A percentile compares a stretch with the other conserved stretches of the same genome.
Conservation (phyloP, 2,797 vertebrate species). For the Cossypha polioptera region DNA sequence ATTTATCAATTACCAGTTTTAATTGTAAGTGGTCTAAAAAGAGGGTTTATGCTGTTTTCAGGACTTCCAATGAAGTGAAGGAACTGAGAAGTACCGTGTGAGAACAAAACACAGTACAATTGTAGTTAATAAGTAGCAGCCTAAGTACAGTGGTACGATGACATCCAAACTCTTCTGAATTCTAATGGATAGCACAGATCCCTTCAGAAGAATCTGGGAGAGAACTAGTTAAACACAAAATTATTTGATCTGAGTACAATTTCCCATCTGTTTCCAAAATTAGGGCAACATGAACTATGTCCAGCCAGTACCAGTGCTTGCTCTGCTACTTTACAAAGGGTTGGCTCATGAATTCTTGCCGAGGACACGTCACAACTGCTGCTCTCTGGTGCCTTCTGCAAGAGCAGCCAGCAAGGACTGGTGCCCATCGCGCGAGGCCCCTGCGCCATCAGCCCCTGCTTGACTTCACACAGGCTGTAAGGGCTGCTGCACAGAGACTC, state of each 20-base stretch:
- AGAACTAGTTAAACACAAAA: background rate
- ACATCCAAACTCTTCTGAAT: background rate
- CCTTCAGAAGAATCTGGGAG: background rate
- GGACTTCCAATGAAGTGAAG: background rate
- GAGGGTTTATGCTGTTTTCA: background rate
- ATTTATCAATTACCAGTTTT: background rate
- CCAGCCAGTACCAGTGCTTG: background rate
- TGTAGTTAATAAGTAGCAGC: background rate
- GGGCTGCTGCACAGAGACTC: accelerated
- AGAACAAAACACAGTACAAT: background rate
- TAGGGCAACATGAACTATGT: accelerated
- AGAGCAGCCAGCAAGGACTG: background rate
- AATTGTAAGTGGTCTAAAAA: background rate
- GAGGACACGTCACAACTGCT: accelerated
- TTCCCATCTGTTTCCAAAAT: background rate
- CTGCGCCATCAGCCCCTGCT: accelerated
- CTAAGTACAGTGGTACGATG: background rate
- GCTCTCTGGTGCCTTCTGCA: background rate
- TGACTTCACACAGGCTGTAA: accelerated
- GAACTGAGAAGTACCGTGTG: background rate
- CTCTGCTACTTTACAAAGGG: background rate
- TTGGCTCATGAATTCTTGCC: background rate
- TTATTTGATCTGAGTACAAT: background rate
- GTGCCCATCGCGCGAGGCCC: accelerated
- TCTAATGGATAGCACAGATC: background rate